Base-by-base conservation (phyloP, 2,797 vertebrate genomes). In the Mastacembelus armatus region DNA sequence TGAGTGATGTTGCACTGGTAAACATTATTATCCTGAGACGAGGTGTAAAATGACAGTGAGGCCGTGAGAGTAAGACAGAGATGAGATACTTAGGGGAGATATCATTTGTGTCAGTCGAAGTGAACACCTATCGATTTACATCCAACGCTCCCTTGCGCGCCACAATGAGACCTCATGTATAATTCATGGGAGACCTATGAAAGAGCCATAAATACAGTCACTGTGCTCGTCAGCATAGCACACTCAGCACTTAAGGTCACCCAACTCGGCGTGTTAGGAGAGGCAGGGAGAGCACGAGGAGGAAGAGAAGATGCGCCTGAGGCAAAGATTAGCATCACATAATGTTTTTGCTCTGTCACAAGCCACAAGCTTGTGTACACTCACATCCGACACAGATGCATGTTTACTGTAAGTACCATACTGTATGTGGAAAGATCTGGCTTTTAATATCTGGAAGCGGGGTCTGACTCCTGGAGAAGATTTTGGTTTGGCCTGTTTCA, bases 71-170 rank as follows among this genome's bases (percentile, higher is more conserved):
- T 4, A 58, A 45, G 43, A 24, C 22, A 40, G 61, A 61, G 71
- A 77, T 21, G 73, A 65, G 66, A 45, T 64, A 59, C 85, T 74
- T 55, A 56, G 67, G 71, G 67, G 80, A 88, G 83, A 71, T 80
- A 84, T 82, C 75, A 81, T 86, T 77, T 69, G 66, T 73, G 85
- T 84, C 74, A 77, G 78, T 71, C 33, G 43, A 78, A 86, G 83
- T 65, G 87, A 90, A 80, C 78, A 80, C 83, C 83, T 85, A 87
- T 92, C 74, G 89, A 91, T 92, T 91, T 91, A 88, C 87, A 88
- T 78, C 82, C 84, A 61, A 75, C 54, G 50, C 72, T 74, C 40
- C 55, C 57, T 72, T 11, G 50, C 19, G 45, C 45, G 8, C 69
- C 70, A 67, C 84, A 61, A 61, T 63, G 77, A 77, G 67, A 51